Evolutionary conservation across 2,113 vertebrate genomes (phyloP).

Genomic region (Alosa alosa): DNA sequence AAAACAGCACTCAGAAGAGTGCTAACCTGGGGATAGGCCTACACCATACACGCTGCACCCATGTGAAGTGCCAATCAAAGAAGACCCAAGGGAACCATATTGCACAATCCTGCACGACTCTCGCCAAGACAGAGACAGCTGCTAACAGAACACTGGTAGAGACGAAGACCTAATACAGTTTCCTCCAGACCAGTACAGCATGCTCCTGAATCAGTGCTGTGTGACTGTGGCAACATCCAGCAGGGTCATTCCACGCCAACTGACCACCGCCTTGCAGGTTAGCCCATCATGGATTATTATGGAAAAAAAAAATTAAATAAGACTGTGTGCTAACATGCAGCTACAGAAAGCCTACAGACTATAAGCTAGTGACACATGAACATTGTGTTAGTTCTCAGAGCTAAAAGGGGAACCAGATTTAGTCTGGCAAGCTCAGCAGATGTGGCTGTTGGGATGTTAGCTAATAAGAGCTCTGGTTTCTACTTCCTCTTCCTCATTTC

Average conservation of each 20-base stretch:
- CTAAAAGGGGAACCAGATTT: neutral
- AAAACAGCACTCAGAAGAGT: neutral
- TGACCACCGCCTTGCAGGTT: too few relatives aligned
- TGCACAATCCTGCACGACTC: neutral
- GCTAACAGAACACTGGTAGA: neutral
- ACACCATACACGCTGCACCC: neutral
- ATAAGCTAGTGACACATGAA: neutral
- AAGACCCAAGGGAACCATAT: neutral
- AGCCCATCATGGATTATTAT: too few relatives aligned
- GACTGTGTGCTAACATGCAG: too few relatives aligned
- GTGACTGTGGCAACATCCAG: neutral
- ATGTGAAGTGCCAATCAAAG: neutral
- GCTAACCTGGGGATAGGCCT: neutral
- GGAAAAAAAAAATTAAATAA: too few relatives aligned
- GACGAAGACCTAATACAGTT: neutral
- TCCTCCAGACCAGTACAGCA: neutral
- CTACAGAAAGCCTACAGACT: neutral
- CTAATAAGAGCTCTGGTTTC: neutral
- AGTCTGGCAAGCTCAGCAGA: neutral
- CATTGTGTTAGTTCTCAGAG: neutral
- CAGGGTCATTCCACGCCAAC: neutral
- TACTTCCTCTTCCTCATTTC: neutral
- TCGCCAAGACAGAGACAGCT: neutral
- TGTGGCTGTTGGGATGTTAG: neutral
- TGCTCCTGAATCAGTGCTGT: neutral